A percentile compares a stretch with the other conserved stretches of the same genome.
phyloP scores from a whole-genome alignment of 2,888 invertebrate species.

The Drosophila melanosoma region DNA sequence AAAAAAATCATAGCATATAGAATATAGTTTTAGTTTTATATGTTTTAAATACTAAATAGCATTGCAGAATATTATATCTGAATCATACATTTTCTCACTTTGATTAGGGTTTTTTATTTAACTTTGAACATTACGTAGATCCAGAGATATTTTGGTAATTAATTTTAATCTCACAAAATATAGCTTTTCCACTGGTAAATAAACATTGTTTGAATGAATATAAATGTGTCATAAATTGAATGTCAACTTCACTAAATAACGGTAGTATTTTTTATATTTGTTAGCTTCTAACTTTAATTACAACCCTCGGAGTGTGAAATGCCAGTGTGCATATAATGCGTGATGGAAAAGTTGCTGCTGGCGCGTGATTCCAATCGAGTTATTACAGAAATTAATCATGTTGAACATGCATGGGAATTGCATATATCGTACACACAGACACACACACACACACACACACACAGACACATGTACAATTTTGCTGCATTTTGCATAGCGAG shows the following conservation, averaged over 20 bases:
- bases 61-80: neutral
- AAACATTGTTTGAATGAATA: neutral
- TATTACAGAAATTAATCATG: constrained; percentile 82
- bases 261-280: neutral
- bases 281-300: neutral
- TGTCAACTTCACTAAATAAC: neutral
- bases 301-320: constrained; percentile 33
- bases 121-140: neutral
- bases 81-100: neutral
- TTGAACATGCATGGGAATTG: constrained; percentile 81
- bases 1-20: neutral
- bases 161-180: neutral
- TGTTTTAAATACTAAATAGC: neutral
- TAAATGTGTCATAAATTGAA: neutral
- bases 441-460: constrained; percentile 12
- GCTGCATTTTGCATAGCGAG: constrained; percentile 37
- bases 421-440: constrained; percentile 52
- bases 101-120: accelerated
- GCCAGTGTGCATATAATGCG: constrained; percentile 60
- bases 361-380: constrained; percentile 82
- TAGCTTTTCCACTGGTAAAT: neutral
- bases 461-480: constrained; percentile 32
- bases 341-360: constrained; percentile 81
- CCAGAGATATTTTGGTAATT: neutral
- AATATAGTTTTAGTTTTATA: neutral